phyloP scores from a whole-genome alignment of 2,797 vertebrate species.

The Sternotherus odoratus region DNA sequence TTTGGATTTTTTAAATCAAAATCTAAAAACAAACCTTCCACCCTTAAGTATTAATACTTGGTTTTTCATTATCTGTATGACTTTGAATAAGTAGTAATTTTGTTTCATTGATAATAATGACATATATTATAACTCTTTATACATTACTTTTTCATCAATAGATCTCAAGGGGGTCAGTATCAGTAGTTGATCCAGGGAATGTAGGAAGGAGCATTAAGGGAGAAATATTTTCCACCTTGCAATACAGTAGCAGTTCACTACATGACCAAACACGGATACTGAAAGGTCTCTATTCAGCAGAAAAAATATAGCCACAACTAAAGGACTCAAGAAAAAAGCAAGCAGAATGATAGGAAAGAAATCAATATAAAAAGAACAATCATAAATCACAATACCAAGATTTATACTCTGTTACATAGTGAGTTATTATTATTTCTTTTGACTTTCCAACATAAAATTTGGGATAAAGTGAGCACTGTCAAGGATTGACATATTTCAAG shows the following conservation, averaged over 20 bases:
- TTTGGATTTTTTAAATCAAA: too few relatives aligned
- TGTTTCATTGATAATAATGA: too few relatives aligned
- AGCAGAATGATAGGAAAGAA: not conserved
- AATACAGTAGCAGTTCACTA: not conserved
- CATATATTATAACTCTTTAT: too few relatives aligned
- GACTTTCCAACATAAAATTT: not conserved
- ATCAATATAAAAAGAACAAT: not conserved
- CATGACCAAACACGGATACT: not conserved
- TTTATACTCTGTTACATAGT: not conserved
- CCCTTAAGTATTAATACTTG: too few relatives aligned
- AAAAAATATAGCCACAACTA: not conserved
- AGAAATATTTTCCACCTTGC: not conserved
- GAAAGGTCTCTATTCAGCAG: not conserved
- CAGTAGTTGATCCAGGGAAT: not conserved
- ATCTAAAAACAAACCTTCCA: too few relatives aligned
- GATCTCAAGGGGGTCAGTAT: not conserved
- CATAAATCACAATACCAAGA: not conserved
- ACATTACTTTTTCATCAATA: not conserved
- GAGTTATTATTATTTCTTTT: conserved; percentile 7
- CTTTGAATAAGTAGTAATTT: too few relatives aligned
- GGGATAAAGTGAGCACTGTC: not conserved
- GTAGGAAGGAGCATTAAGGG: not conserved
- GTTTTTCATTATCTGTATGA: too few relatives aligned
- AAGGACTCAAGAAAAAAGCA: not conserved
- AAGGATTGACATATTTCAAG: not conserved